Conservation (phyloP, 2,113 vertebrate genomes). For the Alosa alosa region DNA sequence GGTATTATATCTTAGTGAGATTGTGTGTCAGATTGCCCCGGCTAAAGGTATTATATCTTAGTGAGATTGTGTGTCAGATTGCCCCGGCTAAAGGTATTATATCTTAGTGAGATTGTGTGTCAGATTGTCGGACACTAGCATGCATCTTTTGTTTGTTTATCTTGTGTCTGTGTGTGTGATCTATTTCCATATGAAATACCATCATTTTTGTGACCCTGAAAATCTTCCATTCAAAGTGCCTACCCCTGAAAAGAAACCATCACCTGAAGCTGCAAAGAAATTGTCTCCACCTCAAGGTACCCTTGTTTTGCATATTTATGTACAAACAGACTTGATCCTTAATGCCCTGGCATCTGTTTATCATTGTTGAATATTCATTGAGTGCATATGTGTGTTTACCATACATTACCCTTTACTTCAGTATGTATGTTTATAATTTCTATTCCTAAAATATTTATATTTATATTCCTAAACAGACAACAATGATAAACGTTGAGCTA, state of each 20-base stretch:
- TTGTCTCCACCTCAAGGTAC: background rate
- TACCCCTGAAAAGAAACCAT: constrained; percentile 51
- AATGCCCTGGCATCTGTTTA: no score
- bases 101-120: background rate
- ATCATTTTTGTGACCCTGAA: constrained; percentile 46
- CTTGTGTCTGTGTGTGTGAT: constrained; percentile 21
- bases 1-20: background rate
- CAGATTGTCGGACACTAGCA: background rate
- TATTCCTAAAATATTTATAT: no score
- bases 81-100: constrained; percentile 13
- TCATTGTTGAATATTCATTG: background rate
- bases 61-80: constrained; percentile 8
- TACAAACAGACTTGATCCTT: background rate
- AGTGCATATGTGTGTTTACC: background rate
- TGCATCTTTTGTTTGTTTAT: constrained; percentile 23
- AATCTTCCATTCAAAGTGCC: constrained; percentile 59
- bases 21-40: background rate
- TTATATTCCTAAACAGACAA: background rate
- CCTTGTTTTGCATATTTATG: background rate
- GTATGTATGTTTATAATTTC: background rate
- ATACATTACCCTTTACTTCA: background rate
- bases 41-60: constrained; percentile 10
- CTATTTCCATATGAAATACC: background rate
- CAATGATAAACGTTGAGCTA: background rate
- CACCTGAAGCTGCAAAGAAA: constrained; percentile 18